A percentile compares a stretch with the other conserved stretches of the same genome.
These are phyloP conservation scores for Drosophila helvetica DNA, from an alignment of 2,888 invertebrate genomes.

Conservation along the genomic window DNA sequence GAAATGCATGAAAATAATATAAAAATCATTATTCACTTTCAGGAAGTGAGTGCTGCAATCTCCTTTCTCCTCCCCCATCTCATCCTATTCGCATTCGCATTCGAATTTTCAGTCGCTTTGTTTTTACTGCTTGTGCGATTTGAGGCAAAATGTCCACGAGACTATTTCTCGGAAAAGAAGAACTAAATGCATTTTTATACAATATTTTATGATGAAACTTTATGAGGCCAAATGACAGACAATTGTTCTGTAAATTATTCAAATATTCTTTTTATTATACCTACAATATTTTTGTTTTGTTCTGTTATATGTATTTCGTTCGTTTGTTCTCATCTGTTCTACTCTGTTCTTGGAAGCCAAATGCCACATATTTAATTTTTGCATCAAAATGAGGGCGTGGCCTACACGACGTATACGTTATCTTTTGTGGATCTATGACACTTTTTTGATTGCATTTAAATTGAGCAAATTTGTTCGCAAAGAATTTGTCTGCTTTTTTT, in stretches of 20 bases:
- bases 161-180: constrained; percentile 6
- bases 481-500: neutral
- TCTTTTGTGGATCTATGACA: neutral
- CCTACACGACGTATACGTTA: neutral
- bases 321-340: no score
- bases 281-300: neutral
- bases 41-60: constrained; percentile 20
- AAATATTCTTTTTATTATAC: neutral
- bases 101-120: constrained; percentile 3
- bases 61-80: neutral
- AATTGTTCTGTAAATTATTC: constrained; percentile 39
- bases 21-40: constrained; percentile 39
- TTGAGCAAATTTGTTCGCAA: neutral
- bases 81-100: no score
- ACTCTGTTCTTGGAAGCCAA: constrained; percentile 1
- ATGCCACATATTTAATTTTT: neutral
- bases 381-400: neutral
- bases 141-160: constrained; percentile 15
- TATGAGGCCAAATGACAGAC: constrained; percentile 30
- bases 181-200: constrained; percentile 8
- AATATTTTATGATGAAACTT: constrained; percentile 13
- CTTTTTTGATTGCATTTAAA: neutral
- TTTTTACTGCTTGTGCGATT: constrained; percentile 16
- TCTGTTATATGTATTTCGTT: neutral
- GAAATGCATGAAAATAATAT: constrained; percentile 27